Evolutionary conservation across 2,113 vertebrate genomes (phyloP), one percentile per base, ranked within the genome.

Genomic region (Pseudopipra pipra): DNA sequence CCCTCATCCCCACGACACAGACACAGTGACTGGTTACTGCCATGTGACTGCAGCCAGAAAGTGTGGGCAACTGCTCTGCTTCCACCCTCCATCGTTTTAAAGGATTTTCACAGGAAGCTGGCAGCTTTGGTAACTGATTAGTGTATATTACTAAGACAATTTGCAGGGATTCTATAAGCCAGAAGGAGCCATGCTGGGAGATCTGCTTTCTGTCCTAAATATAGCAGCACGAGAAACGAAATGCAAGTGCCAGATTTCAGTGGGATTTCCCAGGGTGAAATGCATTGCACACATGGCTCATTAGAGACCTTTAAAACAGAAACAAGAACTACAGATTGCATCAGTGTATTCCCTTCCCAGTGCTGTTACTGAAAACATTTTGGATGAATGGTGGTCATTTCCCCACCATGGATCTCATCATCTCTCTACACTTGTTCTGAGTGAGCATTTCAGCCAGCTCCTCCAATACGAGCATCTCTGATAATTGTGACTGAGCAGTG

Each of bases 231-330:
- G 49, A 94, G 95, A 92, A 95, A 92, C 73, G 80, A 94, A 95
- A 97, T 17, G 28, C 70, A 68, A 94, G 93, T 28, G 90, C 83
- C 96, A 96, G 92, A 94, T 96, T 97, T 96, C 92, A 94, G 86
- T 93, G 96, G 96, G 96, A 95, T 96, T 96, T 96, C 94, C 96
- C 70, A 82, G 95, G 92, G 92, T 92, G 95, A 96, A 92, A 96
- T 65, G 39, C 76, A 93, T 58, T 75, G 54, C 90, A 72, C 76
- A 93, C 92, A 96, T 6, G 95, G 92, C 90, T 96, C 92, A 95
- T 96, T 94, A 96, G 88, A 96, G 95, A 94, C 86, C 90, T 96
- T 73, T 89, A 91, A 91, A 96, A 89, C 83, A 90, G 89, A 90
- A 92, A 3, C 73, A 73, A 92, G 88, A 89, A 47, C 73, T 82